Base-by-base conservation (phyloP, 1,140 invertebrate genomes). In the Laodelphax striatellus region DNA sequence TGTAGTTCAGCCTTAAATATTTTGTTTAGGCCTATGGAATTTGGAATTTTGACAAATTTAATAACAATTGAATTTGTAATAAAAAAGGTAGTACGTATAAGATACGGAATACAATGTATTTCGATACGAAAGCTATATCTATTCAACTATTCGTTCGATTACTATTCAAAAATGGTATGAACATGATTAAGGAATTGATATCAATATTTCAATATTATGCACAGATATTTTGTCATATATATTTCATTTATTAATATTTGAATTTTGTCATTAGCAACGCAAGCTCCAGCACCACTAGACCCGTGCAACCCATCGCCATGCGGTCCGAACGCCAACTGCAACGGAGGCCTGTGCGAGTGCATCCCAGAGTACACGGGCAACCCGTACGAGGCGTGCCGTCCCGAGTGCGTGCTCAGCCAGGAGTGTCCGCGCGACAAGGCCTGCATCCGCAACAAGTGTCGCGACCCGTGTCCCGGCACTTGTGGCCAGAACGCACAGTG, bases 401-500 rank as follows among this genome's bases (percentile, higher is more conserved):
- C 85, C 9, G 86, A 89, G 68, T 88, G 85, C 67, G 77, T 80
- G 1, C 67, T 80, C 0, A 80, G 83, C 69, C 74, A 78, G 0
- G 86, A 90, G 55, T 91, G 88, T 68, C 64, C 79, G 1, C 74
- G 76, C 34, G 75, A 82, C 64, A 79, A 77, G 62, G 82, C 85
- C 50, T 88, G 86, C 60, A 75, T 85, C 46, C 77, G 80, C 66
- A 80, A 79, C 64, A 86, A 83, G 69, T 90, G 87, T 69, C 72
- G 73, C 34, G 84, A 90, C 72, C 88, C 88, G 19, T 89, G 87
- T 68, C 79, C 79, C 6, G 86, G 86, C 38, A 80, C 83, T 8
- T 91, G 88, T 69, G 87, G 86, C 13, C 70, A 81, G 11, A 79
- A 80, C 63, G 85, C 88, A 2, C 75, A 80, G 55, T 91, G 89